Evolutionary conservation across 1,140 invertebrate genomes (phyloP).

Genomic region (Ips nitidus): DNA sequence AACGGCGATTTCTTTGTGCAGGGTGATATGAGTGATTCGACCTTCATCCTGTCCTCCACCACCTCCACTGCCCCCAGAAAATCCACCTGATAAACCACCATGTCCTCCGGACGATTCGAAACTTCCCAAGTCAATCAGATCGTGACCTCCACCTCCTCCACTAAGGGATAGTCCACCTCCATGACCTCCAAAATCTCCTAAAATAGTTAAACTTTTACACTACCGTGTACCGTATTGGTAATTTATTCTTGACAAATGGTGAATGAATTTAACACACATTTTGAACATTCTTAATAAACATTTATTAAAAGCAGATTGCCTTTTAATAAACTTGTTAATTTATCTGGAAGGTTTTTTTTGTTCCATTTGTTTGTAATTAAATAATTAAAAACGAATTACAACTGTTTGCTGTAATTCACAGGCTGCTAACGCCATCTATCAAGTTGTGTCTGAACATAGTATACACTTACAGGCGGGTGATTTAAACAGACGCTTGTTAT

Average conservation of each 20-base stretch:
- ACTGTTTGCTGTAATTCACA: too few species aligned
- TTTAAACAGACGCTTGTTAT: too few species aligned
- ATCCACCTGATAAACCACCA: constrained; percentile 22
- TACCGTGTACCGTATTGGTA: too few species aligned
- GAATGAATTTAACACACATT: neutral
- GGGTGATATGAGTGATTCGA: constrained; percentile 42
- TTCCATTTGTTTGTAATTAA: too few species aligned
- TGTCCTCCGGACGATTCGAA: constrained; percentile 12
- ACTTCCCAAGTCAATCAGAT: neutral
- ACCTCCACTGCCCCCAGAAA: constrained; percentile 22
- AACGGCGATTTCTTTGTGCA: constrained; percentile 42
- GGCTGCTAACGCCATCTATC: too few species aligned
- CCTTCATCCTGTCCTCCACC: constrained; percentile 28
- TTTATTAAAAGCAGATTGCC: too few species aligned
- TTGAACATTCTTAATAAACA: too few species aligned
- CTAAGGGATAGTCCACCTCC: constrained; percentile 9
- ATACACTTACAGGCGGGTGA: too few species aligned
- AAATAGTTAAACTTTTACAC: neutral
- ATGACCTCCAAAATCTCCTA: constrained; percentile 23
- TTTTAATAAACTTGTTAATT: too few species aligned
- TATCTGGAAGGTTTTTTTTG: too few species aligned
- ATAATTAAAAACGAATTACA: too few species aligned
- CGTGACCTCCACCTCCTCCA: constrained; percentile 31
- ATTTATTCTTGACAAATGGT: neutral
- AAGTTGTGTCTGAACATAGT: too few species aligned